These are phyloP conservation scores for Abrostola triplasia DNA, from an alignment of 2,888 invertebrate genomes.

Conservation along the genomic window DNA sequence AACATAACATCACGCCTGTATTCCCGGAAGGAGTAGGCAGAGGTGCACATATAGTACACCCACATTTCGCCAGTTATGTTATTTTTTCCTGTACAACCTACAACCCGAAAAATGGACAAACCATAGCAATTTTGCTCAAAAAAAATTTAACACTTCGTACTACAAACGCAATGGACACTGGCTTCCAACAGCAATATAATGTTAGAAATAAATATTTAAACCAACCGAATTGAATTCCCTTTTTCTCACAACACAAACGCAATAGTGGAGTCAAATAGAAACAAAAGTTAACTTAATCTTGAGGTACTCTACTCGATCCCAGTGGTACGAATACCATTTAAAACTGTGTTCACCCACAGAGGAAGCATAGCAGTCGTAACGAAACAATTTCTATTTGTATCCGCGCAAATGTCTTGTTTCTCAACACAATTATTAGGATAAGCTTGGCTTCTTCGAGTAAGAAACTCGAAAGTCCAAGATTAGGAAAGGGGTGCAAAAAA, in stretches of 20 bases:
- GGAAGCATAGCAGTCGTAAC: neutral
- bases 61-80: no score
- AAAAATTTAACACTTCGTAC: no score
- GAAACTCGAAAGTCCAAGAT: neutral
- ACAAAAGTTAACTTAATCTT: neutral
- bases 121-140: no score
- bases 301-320: neutral
- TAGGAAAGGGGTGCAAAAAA: neutral
- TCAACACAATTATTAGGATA: constrained; percentile 41
- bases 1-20: no score
- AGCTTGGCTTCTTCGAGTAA: constrained; percentile 14
- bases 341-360: neutral
- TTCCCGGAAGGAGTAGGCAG: no score
- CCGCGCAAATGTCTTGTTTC: constrained; percentile 34
- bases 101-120: no score
- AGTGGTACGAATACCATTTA: neutral
- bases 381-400: constrained; percentile 32
- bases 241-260: neutral
- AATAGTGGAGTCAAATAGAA: neutral
- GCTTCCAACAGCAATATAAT: no score
- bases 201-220: neutral
- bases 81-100: no score
- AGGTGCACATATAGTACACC: no score
- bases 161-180: no score
- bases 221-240: neutral